phyloP scores from a whole-genome alignment of 2,888 invertebrate species.

The Meiosimyza platycephala region DNA sequence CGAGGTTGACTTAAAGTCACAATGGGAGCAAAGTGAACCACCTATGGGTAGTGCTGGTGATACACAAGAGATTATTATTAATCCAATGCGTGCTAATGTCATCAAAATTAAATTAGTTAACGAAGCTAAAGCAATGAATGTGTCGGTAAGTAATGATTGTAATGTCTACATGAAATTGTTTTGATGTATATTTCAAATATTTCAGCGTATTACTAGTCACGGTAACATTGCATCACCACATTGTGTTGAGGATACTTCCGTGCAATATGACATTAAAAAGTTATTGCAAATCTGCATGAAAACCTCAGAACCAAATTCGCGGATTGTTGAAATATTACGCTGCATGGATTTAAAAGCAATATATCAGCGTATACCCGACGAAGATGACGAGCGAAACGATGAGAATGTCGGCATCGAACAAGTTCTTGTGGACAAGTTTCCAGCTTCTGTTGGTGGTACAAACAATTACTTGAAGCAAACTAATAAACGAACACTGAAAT shows the following conservation, averaged over 20 bases:
- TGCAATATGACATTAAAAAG: constrained; percentile 63
- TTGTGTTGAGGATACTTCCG: constrained; percentile 54
- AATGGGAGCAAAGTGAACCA: constrained; percentile 60
- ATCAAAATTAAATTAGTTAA: constrained; percentile 65
- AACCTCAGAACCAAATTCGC: constrained; percentile 59
- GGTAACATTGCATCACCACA: constrained; percentile 46
- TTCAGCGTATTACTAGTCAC: constrained; percentile 55
- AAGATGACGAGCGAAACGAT: constrained; percentile 52
- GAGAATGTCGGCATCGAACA: constrained; percentile 62
- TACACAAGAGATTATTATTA: constrained; percentile 74
- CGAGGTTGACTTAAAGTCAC: constrained; percentile 62
- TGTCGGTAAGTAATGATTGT: constrained; percentile 48
- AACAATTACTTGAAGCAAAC: constrained; percentile 53
- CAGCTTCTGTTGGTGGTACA: constrained; percentile 48
- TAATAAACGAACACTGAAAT: constrained; percentile 67
- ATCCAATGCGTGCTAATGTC: constrained; percentile 65
- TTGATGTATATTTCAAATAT: background rate
- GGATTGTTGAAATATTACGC: constrained; percentile 63
- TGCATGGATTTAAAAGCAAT: constrained; percentile 65
- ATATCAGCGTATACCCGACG: constrained; percentile 57
- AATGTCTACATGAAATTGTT: background rate
- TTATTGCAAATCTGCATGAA: constrained; percentile 63
- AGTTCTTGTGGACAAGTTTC: constrained; percentile 46
- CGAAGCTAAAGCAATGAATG: constrained; percentile 66
- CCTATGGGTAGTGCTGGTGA: constrained; percentile 44